Conservation (phyloP, 1,140 invertebrate species). For the Artemia franciscana region DNA sequence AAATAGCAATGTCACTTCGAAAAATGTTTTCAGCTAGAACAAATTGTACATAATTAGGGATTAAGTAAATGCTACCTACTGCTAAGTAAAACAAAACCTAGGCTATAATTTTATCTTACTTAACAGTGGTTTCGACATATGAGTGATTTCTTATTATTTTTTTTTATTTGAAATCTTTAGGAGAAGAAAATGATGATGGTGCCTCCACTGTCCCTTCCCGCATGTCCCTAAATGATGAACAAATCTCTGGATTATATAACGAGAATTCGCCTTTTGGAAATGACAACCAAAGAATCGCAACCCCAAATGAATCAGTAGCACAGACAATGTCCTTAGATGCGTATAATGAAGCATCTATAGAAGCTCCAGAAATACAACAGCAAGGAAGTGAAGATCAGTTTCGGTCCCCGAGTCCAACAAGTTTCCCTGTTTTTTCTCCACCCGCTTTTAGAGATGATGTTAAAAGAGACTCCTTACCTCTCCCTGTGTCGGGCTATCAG, state of each 20-base stretch:
- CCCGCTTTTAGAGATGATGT: conserved; percentile 19
- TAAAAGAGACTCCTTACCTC: not conserved
- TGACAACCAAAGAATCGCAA: not conserved
- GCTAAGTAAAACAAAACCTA: no score
- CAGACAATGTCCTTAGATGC: conserved; percentile 59
- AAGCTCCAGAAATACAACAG: conserved; percentile 49
- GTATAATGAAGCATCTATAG: conserved; percentile 51
- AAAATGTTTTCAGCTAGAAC: no score
- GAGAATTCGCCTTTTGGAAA: not conserved
- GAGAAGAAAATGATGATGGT: not conserved
- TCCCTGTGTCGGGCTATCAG: not conserved
- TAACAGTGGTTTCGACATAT: no score
- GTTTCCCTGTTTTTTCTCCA: conserved; percentile 55
- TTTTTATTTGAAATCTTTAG: no score
- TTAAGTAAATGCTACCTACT: no score
- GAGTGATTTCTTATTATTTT: no score
- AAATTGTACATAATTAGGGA: no score
- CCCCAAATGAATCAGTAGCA: conserved; percentile 32
- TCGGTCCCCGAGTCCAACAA: conserved; percentile 4
- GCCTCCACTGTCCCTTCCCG: not conserved
- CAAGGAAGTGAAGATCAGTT: conserved; percentile 7
- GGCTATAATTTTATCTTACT: no score
- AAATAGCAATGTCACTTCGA: no score
- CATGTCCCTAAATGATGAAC: not conserved
- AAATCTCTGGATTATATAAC: not conserved